A percentile compares a stretch with the other conserved stretches of the same genome.
phyloP scores from a whole-genome alignment of 2,888 invertebrate species.

The Smittia sp. region DNA sequence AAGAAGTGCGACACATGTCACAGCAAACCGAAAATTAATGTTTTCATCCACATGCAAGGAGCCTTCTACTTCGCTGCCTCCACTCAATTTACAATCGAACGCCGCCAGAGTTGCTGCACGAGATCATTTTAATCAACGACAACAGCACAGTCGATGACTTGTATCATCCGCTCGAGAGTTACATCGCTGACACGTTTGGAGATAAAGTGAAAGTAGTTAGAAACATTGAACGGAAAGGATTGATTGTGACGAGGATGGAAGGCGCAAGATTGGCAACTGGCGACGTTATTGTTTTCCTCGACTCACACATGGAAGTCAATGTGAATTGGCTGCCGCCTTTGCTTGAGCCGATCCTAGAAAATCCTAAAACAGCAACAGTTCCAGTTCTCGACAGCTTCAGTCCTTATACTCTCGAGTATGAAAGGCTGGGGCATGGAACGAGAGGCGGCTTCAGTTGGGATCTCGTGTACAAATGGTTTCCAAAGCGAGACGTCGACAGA shows the following conservation, averaged over 20 bases:
- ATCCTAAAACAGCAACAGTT: conserved; percentile 31
- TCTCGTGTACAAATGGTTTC: neutral
- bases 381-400: conserved; percentile 16
- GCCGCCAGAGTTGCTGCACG: neutral
- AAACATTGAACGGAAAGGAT: conserved; percentile 76
- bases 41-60: neutral
- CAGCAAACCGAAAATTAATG: too few species aligned
- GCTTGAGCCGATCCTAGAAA: conserved; percentile 45
- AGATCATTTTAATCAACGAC: conserved; percentile 57
- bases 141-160: conserved; percentile 55
- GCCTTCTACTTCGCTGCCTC: neutral
- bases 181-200: conserved; percentile 43
- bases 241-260: conserved; percentile 83
- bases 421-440: conserved; percentile 6
- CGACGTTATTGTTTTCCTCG: conserved; percentile 84
- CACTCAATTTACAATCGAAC: conserved; percentile 24
- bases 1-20: too few species aligned
- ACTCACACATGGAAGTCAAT: conserved; percentile 92
- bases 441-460: conserved; percentile 18
- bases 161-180: conserved; percentile 54
- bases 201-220: conserved; percentile 71
- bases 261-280: conserved; percentile 80
- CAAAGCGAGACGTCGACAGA: neutral
- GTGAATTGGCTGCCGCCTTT: conserved; percentile 64
- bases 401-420: conserved; percentile 14